Evolutionary conservation across 2,888 invertebrate species (phyloP).

Genomic region (Leptura quadrifasciata): DNA sequence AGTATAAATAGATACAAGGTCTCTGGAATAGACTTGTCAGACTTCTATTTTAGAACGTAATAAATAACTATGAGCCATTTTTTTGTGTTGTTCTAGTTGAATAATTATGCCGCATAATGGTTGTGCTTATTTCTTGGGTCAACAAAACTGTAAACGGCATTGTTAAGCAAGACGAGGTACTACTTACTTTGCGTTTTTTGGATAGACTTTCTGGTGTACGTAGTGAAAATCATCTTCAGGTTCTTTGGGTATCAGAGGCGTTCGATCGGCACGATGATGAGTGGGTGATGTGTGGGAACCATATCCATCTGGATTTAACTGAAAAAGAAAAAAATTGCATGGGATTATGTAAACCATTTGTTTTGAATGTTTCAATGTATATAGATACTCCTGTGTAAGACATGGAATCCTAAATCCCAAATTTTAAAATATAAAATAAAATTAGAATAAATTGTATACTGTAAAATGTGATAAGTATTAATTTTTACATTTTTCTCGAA

Average conservation of each 20-base stretch:
- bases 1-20: constrained; percentile 23
- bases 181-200: constrained; percentile 79
- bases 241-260: constrained; percentile 84
- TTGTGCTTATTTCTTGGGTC: neutral
- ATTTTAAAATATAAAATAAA: too few relatives aligned
- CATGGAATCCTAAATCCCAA: too few relatives aligned
- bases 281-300: constrained; percentile 90
- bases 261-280: constrained; percentile 75
- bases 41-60: constrained; percentile 1
- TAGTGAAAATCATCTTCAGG: constrained; percentile 82
- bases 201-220: constrained; percentile 77
- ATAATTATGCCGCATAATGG: neutral
- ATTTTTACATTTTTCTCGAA: too few relatives aligned
- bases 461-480: too few relatives aligned
- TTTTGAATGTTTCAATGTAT: too few relatives aligned
- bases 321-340: constrained; percentile 62
- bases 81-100: neutral
- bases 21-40: constrained; percentile 1
- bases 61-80: constrained; percentile 6
- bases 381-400: too few relatives aligned
- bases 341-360: too few relatives aligned
- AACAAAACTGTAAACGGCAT: neutral
- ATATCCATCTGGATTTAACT: constrained; percentile 93
- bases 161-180: neutral
- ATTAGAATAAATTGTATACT: too few relatives aligned